These are phyloP conservation scores for Hippasteria phrygiana DNA, from an alignment of 53 echinoderm and acorn worm genomes.

Conservation along the genomic window DNA sequence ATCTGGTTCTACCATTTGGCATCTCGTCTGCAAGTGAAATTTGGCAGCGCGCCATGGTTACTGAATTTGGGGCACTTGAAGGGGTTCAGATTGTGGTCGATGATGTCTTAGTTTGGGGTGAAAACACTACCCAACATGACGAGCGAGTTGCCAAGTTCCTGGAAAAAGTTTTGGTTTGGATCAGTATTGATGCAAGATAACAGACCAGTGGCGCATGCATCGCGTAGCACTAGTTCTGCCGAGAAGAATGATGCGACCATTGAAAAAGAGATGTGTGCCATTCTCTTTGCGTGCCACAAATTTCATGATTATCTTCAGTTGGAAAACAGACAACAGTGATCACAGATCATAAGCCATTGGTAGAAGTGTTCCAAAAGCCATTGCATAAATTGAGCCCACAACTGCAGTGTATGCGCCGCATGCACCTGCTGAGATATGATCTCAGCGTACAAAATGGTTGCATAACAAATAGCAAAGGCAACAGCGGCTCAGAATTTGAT, in stretches of 20 bases:
- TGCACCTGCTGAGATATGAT: constrained; percentile 65
- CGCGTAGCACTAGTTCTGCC: too few species aligned
- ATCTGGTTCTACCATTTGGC: constrained; percentile 7
- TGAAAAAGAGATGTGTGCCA: too few species aligned
- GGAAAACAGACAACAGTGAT: constrained; percentile 63
- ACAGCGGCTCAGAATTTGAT: too few species aligned
- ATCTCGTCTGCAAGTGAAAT: constrained; percentile 5
- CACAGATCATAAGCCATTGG: constrained; percentile 71
- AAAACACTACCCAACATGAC: too few species aligned
- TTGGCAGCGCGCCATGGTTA: background rate
- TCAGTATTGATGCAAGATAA: constrained; percentile 26
- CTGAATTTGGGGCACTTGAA: too few species aligned
- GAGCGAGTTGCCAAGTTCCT: too few species aligned
- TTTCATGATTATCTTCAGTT: constrained; percentile 21
- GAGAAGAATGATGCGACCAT: too few species aligned
- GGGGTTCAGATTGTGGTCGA: too few species aligned
- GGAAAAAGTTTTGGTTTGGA: background rate
- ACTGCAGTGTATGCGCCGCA: too few species aligned
- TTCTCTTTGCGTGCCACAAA: too few species aligned
- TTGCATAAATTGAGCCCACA: constrained; percentile 71
- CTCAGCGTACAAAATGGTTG: constrained; percentile 9
- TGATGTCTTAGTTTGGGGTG: too few species aligned
- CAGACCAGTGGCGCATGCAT: too few species aligned
- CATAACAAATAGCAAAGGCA: background rate
- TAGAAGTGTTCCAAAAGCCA: constrained; percentile 68